Conservation (phyloP, 2,113 vertebrate genomes). For the Aepyceros melampus region DNA sequence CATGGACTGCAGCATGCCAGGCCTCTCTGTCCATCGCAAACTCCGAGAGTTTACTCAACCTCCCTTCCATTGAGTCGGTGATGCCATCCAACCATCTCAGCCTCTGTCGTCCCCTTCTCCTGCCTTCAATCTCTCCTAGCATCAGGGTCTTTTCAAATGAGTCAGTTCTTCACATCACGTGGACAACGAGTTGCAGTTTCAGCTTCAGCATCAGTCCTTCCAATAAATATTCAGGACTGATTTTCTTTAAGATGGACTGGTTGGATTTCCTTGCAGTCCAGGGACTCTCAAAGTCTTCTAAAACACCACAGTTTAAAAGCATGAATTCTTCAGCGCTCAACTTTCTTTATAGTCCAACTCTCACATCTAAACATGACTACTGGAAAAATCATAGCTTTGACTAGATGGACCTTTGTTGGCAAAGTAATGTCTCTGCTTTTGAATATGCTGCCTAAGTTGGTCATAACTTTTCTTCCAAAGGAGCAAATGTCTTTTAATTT, state of each 20-base stretch:
- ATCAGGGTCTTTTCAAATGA: not conserved
- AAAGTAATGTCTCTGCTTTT: not conserved
- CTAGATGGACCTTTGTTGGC: not conserved
- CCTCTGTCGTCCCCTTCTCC: not conserved
- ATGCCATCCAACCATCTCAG: not conserved
- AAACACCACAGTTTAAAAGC: not conserved
- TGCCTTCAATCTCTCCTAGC: not conserved
- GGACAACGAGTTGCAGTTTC: not conserved
- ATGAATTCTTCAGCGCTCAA: not conserved
- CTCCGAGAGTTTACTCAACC: not conserved
- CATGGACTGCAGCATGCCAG: not conserved
- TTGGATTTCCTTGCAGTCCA: not conserved
- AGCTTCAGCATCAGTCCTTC: not conserved
- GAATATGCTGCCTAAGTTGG: not conserved
- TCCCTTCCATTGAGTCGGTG: fast-evolving
- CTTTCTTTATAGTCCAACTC: not conserved
- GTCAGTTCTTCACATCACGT: not conserved
- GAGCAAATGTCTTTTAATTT: not conserved
- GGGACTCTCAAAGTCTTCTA: not conserved
- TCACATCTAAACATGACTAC: not conserved
- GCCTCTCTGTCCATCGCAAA: not conserved
- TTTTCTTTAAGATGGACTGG: not conserved
- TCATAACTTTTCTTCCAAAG: not conserved
- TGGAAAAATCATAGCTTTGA: not conserved
- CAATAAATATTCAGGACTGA: not conserved